Evolutionary conservation across 2,888 invertebrate genomes (phyloP), one percentile per base, ranked within the genome.

Genomic region (Chaitophorus viminalis): DNA sequence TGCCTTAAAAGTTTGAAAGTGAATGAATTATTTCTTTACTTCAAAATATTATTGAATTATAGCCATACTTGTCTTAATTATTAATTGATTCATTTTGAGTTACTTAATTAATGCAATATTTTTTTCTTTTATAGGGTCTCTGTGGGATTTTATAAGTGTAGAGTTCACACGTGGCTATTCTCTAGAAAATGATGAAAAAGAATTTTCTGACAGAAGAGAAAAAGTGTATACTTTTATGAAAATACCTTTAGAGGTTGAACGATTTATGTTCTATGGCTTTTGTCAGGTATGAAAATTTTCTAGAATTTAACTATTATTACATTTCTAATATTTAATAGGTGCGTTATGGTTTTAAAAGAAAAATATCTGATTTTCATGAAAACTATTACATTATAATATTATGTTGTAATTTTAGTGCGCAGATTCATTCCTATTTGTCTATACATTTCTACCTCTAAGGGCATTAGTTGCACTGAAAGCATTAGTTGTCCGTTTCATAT

Each of bases 221-320:
- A 97, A 98, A 92, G 97, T 99, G 77, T 99, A 99, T 91, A 97
- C 98, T 0, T 99, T 99, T 91, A 96, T 99, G 93, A 96, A 96
- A 92, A 97, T 99, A 91, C 98, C 99, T 3, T 93, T 95, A 90
- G 97, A 99, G 92, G 93, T 97, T 70, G 97, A 97, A 91, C 96
- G 96, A 90, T 98, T 98, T 91, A 96, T 98, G 95, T 94, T 94
- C 0, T 98, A 97, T 92, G 98, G 98, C 60, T 97, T 98, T 91
- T 95, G 98, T 92, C 97, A 97, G 92, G 92, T 92, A 89, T 89
- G 89, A 84, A 33, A 25, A 17, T 39, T 68, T 29, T 9, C 9
- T 25, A 46, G 29, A 31, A 39, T 29, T 68, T 60, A 70, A 1
- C 31, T 54, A 52, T 29, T 31, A 70, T 83, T 79, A 82, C 72